These are phyloP conservation scores for Eristalis tenax DNA, from an alignment of 2,888 invertebrate genomes.

Conservation along the genomic window DNA sequence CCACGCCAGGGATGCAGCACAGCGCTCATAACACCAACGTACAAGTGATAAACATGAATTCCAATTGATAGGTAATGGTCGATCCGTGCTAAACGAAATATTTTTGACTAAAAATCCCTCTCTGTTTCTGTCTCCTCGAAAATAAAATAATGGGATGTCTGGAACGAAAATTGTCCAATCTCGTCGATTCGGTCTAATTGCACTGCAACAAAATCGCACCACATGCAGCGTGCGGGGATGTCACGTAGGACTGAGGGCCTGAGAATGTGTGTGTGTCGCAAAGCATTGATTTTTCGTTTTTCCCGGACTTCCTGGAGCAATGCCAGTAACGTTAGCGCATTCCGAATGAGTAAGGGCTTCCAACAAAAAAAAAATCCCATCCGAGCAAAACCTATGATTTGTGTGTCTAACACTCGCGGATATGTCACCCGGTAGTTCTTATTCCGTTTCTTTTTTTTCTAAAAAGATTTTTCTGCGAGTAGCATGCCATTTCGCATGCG, in stretches of 20 bases:
- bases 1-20: constrained; percentile 6
- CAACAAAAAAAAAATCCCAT: constrained; percentile 5
- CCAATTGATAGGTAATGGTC: constrained; percentile 25
- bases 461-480: constrained; percentile 15
- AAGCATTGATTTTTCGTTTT: constrained; percentile 24
- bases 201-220: constrained; percentile 61
- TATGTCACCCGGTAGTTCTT: constrained; percentile 40
- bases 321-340: constrained; percentile 61
- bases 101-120: constrained; percentile 18
- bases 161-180: constrained; percentile 22
- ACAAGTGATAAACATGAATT: neutral
- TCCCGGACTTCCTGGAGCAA: constrained; percentile 43
- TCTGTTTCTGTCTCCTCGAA: neutral
- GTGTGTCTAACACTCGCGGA: constrained; percentile 69
- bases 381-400: constrained; percentile 63
- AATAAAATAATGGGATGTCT: neutral
- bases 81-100: constrained; percentile 10
- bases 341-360: constrained; percentile 5
- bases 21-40: constrained; percentile 7
- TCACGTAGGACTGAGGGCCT: constrained; percentile 15
- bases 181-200: constrained; percentile 67
- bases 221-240: constrained; percentile 21
- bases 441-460: constrained; percentile 4
- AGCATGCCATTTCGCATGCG: constrained; percentile 48
- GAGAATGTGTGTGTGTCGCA: constrained; percentile 22